These are phyloP conservation scores for Diuraphis noxia DNA, from an alignment of 1,140 invertebrate species.

Conservation along the genomic window DNA sequence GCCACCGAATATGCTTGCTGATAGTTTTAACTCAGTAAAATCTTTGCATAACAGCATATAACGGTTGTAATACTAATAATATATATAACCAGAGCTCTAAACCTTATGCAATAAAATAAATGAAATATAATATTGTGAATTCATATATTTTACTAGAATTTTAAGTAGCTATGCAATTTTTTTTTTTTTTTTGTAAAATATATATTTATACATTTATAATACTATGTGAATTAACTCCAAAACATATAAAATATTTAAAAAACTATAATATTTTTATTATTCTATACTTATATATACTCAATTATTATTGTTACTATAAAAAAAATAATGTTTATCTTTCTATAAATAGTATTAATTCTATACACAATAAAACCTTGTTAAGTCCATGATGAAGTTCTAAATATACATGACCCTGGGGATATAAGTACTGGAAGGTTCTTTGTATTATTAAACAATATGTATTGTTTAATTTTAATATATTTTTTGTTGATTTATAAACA, in stretches of 20 bases:
- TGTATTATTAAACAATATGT: not conserved
- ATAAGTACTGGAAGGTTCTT: too few relatives aligned
- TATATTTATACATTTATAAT: too few relatives aligned
- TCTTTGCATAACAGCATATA: too few relatives aligned
- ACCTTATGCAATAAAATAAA: not conserved
- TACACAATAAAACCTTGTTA: not conserved
- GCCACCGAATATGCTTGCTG: not conserved
- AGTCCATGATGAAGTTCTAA: not conserved
- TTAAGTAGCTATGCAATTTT: not conserved
- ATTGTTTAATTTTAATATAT: not conserved
- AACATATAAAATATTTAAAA: not conserved
- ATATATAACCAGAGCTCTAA: not conserved
- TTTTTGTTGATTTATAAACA: not conserved
- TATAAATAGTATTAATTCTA: not conserved
- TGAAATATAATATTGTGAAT: not conserved
- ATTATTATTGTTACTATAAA: too few relatives aligned
- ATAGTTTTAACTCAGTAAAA: not conserved
- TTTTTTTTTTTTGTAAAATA: not conserved
- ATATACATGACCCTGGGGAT: not conserved
- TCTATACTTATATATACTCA: too few relatives aligned
- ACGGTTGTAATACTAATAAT: not conserved
- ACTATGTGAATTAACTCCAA: not conserved
- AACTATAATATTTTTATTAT: too few relatives aligned
- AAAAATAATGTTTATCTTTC: not conserved
- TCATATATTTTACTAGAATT: not conserved